Percentiles rank a stretch among this genome's conserved stretches.
These are phyloP conservation scores for Chesias legatella DNA, from an alignment of 2,888 invertebrate species.

Conservation along the genomic window DNA sequence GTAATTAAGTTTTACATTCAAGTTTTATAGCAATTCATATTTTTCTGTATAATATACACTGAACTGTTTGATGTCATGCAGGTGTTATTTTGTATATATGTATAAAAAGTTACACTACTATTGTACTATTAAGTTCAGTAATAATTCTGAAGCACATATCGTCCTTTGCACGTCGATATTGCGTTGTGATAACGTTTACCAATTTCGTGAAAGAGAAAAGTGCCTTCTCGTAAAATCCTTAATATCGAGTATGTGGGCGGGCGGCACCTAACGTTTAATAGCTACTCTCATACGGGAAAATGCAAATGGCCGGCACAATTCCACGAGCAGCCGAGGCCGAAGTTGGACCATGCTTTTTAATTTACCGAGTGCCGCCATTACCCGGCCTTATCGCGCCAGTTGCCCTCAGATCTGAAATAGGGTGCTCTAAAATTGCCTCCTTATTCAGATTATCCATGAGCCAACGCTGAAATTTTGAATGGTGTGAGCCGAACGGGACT, in stretches of 20 bases:
- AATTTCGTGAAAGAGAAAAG: conserved; percentile 27
- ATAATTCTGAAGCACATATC: no score
- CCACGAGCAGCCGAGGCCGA: conserved; percentile 39
- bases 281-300: conserved; percentile 45
- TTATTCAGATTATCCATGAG: conserved; percentile 58
- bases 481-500: conserved; percentile 46
- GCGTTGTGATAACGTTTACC: conserved; percentile 16
- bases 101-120: no score
- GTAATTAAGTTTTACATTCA: no score
- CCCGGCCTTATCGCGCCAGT: conserved; percentile 53
- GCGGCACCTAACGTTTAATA: conserved; percentile 32
- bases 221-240: conserved; percentile 29
- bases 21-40: no score
- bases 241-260: conserved; percentile 34
- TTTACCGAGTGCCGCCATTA: conserved; percentile 63
- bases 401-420: conserved; percentile 57
- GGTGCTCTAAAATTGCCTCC: conserved; percentile 54
- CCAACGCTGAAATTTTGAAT: conserved; percentile 50
- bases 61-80: no score
- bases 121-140: no score
- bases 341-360: conserved; percentile 61
- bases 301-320: conserved; percentile 53
- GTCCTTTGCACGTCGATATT: not conserved
- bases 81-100: no score
- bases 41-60: no score